Base-by-base conservation (phyloP, 1,140 invertebrate genomes). In the Bombus waltoni region DNA sequence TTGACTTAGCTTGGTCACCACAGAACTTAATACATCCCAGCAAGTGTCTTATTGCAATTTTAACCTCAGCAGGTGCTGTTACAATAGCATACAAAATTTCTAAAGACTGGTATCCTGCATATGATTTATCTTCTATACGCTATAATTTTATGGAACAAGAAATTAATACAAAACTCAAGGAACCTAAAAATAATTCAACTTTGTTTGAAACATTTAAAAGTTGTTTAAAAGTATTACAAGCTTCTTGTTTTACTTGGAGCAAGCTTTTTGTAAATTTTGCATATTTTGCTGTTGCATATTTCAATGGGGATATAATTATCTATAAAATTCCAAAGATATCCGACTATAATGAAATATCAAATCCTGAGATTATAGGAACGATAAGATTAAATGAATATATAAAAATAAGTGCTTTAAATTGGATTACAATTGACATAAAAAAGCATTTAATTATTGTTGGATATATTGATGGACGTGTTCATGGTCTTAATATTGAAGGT, bases 161-260 rank as follows among this genome's bases (percentile, higher is more conserved):
- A 78, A 88, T 92, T 40, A 76, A 78, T 73, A 11, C 0, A 66
- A 72, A 42, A 79, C 25, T 87, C 72, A 81, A 83, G 74, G 71
- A 42, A 44, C 72, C 8, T 91, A 81, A 77, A 75, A 74, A 65
- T 32, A 38, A 81, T 77, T 9, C 32, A n/a, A 35, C 53, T 68
- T 68, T 44, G 59, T 68, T 66, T 68, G 10, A 11, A 35, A 59
- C 25, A 47, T 88, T 92, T 71, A 90, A 57, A 82, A 71, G 81
- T 6, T 86, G 80, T 28, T n/a, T 93, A 6, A 85, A 92, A 78
- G 73, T 88, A 57, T 73, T 94, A 1, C 88, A 92, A 47, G 93
- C 92, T 15, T 94, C 93, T n/a, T 88, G 92, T 40, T 87, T 93
- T 4, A 77, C 90, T 35, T 95, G 95, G 95, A 95, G 94, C 65